phyloP scores from a whole-genome alignment of 2,113 vertebrate genomes.

The Alligator mississippiensis region DNA sequence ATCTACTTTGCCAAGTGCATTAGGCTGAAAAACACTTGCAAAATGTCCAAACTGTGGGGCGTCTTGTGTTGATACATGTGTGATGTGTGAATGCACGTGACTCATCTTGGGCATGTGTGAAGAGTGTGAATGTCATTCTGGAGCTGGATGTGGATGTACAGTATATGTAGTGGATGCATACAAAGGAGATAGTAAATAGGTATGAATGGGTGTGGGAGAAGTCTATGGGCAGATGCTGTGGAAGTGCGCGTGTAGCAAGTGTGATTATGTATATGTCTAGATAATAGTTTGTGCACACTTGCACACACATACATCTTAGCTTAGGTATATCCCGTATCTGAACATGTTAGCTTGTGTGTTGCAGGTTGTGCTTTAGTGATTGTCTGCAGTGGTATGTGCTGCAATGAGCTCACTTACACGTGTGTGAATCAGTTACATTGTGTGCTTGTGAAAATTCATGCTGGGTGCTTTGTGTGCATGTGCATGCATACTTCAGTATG shows the following conservation, averaged over 20 bases:
- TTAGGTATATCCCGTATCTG: not conserved
- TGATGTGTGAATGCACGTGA: not conserved
- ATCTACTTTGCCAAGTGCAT: no score
- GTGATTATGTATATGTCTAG: not conserved
- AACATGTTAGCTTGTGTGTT: not conserved
- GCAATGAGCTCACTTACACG: not conserved
- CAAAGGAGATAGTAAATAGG: no score
- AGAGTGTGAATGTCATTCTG: not conserved
- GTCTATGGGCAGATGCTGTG: not conserved
- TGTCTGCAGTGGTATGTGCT: not conserved
- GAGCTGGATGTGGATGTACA: not conserved
- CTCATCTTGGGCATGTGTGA: no score
- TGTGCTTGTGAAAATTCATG: rapidly evolving
- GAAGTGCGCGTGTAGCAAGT: not conserved
- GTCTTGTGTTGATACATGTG: not conserved
- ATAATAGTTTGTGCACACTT: no score
- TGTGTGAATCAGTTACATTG: not conserved
- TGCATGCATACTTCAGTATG: rapidly evolving
- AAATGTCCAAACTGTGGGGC: no score
- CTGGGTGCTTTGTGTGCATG: rapidly evolving
- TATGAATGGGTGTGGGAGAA: not conserved
- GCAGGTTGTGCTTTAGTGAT: not conserved
- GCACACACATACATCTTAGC: not conserved
- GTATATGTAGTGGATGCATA: no score
- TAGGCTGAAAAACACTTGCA: no score